Evolutionary conservation across 1,140 invertebrate genomes (phyloP).

Genomic region (Mamestra configurata): DNA sequence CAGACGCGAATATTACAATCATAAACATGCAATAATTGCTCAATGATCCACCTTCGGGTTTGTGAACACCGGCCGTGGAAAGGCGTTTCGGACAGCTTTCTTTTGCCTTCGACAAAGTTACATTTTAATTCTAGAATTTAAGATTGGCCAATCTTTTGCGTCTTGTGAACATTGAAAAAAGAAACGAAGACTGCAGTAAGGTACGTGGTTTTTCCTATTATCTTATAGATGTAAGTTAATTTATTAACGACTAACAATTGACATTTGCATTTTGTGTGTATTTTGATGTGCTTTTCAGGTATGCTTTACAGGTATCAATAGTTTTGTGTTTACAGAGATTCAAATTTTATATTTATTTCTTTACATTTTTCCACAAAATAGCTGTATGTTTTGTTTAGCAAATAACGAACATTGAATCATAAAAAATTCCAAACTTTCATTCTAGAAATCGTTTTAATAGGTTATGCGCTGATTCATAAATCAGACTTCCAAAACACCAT

Average conservation of each 20-base stretch:
- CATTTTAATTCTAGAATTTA: slow-evolving; percentile 65
- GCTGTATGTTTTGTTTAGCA: background rate
- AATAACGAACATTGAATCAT: background rate
- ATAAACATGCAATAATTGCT: slow-evolving; percentile 74
- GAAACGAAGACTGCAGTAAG: slow-evolving; percentile 69
- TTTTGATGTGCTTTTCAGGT: slow-evolving; percentile 83
- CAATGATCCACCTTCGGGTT: slow-evolving; percentile 68
- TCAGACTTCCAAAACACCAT: slow-evolving; percentile 36
- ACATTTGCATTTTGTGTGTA: slow-evolving; percentile 72
- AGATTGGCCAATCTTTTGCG: slow-evolving; percentile 84
- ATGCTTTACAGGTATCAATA: slow-evolving; percentile 85
- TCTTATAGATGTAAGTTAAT: slow-evolving; percentile 52
- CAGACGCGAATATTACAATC: slow-evolving; percentile 69
- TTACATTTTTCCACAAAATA: background rate
- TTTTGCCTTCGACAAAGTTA: slow-evolving; percentile 73
- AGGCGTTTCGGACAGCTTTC: slow-evolving; percentile 65
- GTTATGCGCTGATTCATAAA: slow-evolving; percentile 19
- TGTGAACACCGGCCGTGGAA: slow-evolving; percentile 36
- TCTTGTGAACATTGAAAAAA: slow-evolving; percentile 61
- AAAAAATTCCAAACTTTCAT: background rate
- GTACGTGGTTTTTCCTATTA: slow-evolving; percentile 71
- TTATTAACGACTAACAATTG: slow-evolving; percentile 71
- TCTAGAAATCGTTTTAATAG: slow-evolving; percentile 1
- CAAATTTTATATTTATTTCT: background rate
- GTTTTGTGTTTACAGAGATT: background rate